Conservation (phyloP, 35 echinoderm and acorn worm genomes). For the Patiria miniata region DNA sequence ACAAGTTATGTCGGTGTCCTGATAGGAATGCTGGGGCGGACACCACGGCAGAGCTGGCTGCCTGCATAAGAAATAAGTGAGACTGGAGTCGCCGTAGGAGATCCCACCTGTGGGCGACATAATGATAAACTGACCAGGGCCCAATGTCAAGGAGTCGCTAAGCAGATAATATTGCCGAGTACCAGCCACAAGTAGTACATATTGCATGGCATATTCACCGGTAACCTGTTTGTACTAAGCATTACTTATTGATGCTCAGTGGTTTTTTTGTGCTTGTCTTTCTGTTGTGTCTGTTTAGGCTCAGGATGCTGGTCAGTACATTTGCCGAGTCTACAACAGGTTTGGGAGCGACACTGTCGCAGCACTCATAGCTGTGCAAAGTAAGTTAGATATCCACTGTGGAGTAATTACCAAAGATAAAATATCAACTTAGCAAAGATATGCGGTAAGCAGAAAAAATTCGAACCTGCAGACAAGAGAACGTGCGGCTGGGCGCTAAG, state of each 20-base stretch:
- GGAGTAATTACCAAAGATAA: no score
- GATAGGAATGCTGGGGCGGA: not conserved
- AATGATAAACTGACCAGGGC: no score
- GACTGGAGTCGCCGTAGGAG: not conserved
- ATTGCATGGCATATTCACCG: no score
- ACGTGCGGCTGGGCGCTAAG: no score
- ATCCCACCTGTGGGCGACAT: not conserved
- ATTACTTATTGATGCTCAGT: not conserved
- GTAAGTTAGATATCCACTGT: slow-evolving; percentile 14
- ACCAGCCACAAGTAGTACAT: no score
- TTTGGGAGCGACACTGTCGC: slow-evolving; percentile 17
- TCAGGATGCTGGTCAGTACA: slow-evolving; percentile 39
- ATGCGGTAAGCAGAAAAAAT: no score
- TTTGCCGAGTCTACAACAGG: slow-evolving; percentile 31
- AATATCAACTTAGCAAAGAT: no score
- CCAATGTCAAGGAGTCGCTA: no score
- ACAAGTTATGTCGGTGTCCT: not conserved
- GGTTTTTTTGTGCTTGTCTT: not conserved
- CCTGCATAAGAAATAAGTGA: not conserved
- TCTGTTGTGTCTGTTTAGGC: not conserved
- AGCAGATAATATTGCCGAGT: no score
- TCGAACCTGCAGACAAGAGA: no score
- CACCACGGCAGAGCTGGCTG: not conserved
- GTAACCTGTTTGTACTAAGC: no score
- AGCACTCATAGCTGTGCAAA: slow-evolving; percentile 14